Percentiles rank a stretch among this genome's conserved stretches.
These are phyloP conservation scores for Promerops cafer DNA, from an alignment of 2,113 vertebrate species.

Conservation along the genomic window DNA sequence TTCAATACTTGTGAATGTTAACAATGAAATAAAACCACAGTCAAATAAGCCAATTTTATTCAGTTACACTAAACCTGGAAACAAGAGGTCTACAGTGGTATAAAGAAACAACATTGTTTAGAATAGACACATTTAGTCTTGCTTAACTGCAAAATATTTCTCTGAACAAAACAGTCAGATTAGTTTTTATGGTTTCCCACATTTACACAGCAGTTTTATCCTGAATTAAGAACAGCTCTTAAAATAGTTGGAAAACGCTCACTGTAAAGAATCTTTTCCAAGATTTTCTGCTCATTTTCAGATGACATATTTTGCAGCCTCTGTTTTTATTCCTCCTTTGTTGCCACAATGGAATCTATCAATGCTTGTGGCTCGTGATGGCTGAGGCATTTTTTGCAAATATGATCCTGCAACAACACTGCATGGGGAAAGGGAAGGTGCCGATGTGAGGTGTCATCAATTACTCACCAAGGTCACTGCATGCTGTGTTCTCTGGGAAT, in stretches of 20 bases:
- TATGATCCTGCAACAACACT: neutral
- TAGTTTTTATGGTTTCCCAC: neutral
- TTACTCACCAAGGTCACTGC: neutral
- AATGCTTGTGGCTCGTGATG: neutral
- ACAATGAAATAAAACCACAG: neutral
- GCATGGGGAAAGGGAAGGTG: neutral
- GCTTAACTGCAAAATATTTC: neutral
- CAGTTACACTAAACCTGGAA: neutral
- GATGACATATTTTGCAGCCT: neutral
- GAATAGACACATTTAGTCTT: neutral
- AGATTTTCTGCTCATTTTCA: neutral
- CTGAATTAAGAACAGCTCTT: neutral
- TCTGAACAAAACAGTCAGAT: neutral
- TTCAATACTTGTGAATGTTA: neutral
- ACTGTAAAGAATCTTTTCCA: neutral
- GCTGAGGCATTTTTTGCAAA: slow-evolving; percentile 12
- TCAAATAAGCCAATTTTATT: neutral
- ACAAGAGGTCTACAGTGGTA: neutral
- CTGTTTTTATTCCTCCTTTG: neutral
- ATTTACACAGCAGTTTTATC: neutral
- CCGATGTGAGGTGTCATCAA: neutral
- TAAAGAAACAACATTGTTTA: neutral
- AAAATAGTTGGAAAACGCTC: neutral
- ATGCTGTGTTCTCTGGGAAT: neutral
- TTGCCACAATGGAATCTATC: neutral